phyloP scores from a whole-genome alignment of 2,797 vertebrate genomes.

The Microctenopoma steveboyesi region DNA sequence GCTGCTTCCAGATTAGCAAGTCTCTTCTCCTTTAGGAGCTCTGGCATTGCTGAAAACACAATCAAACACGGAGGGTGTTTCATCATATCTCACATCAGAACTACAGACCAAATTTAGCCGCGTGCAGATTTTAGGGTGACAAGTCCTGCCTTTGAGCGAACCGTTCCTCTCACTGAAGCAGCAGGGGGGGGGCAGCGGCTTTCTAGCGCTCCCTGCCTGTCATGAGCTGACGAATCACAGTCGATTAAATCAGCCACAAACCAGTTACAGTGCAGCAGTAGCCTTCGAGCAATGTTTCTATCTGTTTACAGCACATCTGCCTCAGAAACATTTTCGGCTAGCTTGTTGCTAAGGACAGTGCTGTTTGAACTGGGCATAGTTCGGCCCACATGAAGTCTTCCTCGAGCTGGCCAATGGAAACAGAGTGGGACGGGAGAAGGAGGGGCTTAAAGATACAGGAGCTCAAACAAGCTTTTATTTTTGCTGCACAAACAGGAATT shows the following conservation, averaged over 20 bases:
- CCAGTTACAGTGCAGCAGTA: no score
- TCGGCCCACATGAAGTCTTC: no score
- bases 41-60: conserved; percentile 28
- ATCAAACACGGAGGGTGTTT: conserved; percentile 36
- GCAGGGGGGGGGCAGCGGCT: conserved; percentile 17
- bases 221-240: conserved; percentile 40
- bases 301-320: no score
- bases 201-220: conserved; percentile 55
- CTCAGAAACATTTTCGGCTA: no score
- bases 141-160: conserved; percentile 30
- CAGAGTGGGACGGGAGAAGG: no score
- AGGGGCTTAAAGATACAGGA: no score
- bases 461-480: no score
- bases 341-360: no score
- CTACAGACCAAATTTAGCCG: conserved; percentile 35
- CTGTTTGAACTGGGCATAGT: no score
- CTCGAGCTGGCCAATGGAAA: no score
- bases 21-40: conserved; percentile 29
- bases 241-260: conserved; percentile 2
- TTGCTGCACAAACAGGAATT: no score
- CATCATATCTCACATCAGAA: conserved; percentile 39
- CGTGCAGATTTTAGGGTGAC: not conserved
- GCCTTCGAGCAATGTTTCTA: no score
- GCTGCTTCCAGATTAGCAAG: conserved; percentile 58
- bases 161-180: conserved; percentile 20